Base-by-base conservation (phyloP, 2,888 invertebrate species). In the Lycia hirtaria region DNA sequence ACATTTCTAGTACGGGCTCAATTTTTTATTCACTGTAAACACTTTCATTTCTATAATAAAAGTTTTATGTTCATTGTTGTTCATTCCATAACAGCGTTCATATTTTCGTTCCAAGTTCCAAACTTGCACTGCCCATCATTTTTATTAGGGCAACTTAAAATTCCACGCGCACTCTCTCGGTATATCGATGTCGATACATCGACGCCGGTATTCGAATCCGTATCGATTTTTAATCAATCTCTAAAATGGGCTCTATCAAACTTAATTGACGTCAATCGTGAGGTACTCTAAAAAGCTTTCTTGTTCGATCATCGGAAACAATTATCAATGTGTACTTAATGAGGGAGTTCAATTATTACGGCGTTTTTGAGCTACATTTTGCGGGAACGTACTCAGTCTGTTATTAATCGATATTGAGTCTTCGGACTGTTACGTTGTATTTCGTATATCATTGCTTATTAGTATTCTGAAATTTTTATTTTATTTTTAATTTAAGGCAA, bases 191-290 rank as follows among this genome's bases (percentile, higher is more conserved):
- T 50, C 55, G 33, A 55, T 58, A 58, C 50, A 47, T 51, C 56
- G 61, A 65, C 58, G 58, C 49, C 49, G 56, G 50, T 60, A 64
- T 80, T 81, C 78, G 76, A 74, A 78, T 75, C 74, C 71, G 74
- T 79, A 83, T 84, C 82, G 82, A 85, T 81, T 83, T 83, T 84
- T 84, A 85, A 87, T 85, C 83, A 83, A 85, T 84, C 84, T 84
- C 80, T 72, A 71, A 81, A 84, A 83, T 82, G 80, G 81, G 79
- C 80, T 79, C 79, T 81, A 84, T 87, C 83, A 83, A 85, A 82
- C 80, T 86, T 88, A 87, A 88, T 87, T 87, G 87, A 84, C 85
- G 79, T 85, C 83, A 80, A 80, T 81, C 75, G 73, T 75, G 78
- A 78, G 73, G 73, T 69, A 76, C 70, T 53, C 71, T 79, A 72